A percentile compares a stretch with the other conserved stretches of the same genome.
Evolutionary conservation across 2,888 invertebrate species (phyloP).

Genomic region (Lathronympha strigana): DNA sequence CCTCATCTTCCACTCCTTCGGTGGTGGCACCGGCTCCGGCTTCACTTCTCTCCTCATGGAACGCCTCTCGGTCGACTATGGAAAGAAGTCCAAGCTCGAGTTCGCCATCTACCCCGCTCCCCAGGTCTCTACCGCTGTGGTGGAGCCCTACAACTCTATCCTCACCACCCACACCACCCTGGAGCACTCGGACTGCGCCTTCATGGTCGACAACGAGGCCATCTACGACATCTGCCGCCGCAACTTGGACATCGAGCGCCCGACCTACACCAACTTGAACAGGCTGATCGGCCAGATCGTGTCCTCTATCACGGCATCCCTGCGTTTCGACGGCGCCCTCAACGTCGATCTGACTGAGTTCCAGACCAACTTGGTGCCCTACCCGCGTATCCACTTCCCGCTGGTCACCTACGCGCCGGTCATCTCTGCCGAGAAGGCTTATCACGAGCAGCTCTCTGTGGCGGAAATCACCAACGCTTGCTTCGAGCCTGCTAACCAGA

Average conservation of each 20-base stretch:
- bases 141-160: conserved; percentile 99
- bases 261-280: conserved; percentile 98
- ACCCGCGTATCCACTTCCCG: conserved; percentile 98
- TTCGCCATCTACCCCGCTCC: conserved; percentile 99
- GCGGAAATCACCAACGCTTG: conserved; percentile 98
- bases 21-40: conserved; percentile 97
- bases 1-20: conserved; percentile 98
- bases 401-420: conserved; percentile 96
- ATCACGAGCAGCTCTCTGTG: conserved; percentile 96
- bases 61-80: conserved; percentile 97
- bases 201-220: conserved; percentile 97
- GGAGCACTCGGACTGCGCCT: conserved; percentile 98
- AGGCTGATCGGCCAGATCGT: conserved; percentile 98
- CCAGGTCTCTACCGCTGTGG: conserved; percentile 94
- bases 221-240: conserved; percentile 97
- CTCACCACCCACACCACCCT: conserved; percentile 97
- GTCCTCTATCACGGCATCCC: conserved; percentile 95
- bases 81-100: conserved; percentile 97
- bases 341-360: conserved; percentile 98
- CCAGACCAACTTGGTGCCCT: conserved; percentile 97
- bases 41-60: conserved; percentile 99
- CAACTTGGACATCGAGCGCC: conserved; percentile 97
- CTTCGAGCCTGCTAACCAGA: conserved; percentile 98
- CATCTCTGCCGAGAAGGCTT: conserved; percentile 96
- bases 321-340: conserved; percentile 96